Conservation (phyloP, 2,888 invertebrate genomes). For the Lasioglossum malachurum region DNA sequence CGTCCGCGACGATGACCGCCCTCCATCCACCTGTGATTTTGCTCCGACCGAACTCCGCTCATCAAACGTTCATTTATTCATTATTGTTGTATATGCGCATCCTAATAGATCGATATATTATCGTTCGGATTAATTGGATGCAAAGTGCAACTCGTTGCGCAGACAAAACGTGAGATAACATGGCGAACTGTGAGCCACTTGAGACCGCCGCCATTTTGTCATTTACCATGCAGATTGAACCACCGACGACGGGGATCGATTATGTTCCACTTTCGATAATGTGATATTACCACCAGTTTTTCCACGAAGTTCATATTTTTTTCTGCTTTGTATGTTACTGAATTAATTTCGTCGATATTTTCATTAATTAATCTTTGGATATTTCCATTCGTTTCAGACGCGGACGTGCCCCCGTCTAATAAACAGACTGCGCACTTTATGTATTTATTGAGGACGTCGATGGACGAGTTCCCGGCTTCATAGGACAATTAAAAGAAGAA, state of each 20-base stretch:
- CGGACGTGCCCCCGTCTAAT: no score
- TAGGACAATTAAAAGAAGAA: no score
- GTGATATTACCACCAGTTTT: neutral
- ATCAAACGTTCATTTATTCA: neutral
- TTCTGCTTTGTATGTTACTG: neutral
- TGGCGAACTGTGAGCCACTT: neutral
- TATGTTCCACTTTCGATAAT: neutral
- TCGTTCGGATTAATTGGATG: neutral
- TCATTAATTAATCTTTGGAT: neutral
- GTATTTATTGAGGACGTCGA: no score
- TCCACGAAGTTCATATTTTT: neutral
- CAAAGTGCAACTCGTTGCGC: neutral
- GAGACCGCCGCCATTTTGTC: slow-evolving; percentile 16
- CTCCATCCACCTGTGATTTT: slow-evolving; percentile 39
- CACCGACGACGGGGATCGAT: neutral
- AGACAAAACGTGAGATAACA: neutral
- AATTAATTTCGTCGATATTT: neutral
- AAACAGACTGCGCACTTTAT: no score
- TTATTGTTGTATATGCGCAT: neutral
- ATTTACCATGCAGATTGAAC: neutral
- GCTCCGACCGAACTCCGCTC: no score
- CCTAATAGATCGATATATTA: neutral
- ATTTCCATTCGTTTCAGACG: neutral
- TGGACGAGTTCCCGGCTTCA: no score
- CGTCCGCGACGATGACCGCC: slow-evolving; percentile 37